Base-by-base conservation (phyloP, 2,888 invertebrate species). In the Micoletzkya japonica region DNA sequence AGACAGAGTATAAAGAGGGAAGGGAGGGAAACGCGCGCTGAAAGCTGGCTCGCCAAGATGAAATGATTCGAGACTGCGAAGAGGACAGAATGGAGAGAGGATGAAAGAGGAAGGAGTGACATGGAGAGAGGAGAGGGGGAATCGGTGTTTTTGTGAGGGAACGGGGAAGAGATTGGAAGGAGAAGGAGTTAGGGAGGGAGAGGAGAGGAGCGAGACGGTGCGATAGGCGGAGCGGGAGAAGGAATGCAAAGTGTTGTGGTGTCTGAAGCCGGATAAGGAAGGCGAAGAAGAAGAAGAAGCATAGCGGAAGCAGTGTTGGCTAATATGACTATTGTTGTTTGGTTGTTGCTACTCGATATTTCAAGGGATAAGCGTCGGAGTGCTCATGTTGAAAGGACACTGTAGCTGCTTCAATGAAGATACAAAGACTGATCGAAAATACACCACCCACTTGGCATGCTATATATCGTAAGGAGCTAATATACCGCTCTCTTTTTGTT, bases 31-130 rank as follows among this genome's bases (percentile, higher is more conserved):
- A 28, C 28, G 28, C 28, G 28, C 14, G 56, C 30, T 56, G 17
- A 20, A 30, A 20, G 28, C n/a, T 32, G 17, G 24, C 20, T 50
- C 50, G 50, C 50, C 20, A 17, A 3, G n/a, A n/a, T n/a, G n/a
- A n/a, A n/a, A n/a, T n/a, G n/a, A n/a, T n/a, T n/a, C n/a, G n/a
- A n/a, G n/a, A n/a, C n/a, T n/a, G n/a, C n/a, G 59, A 39, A 59
- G 59, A 59, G 37, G 59, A 39, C 59, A 39, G 59, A 59, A 59
- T 59, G 39, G 59, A 59, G 44, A 20, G 36, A 14, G 7, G 36
- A n/a, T n/a, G 36, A 58, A 24, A 36, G 4, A 24, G 36, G 37
- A n/a, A 52, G 52, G 34, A 30, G 17, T 20, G 28, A 10, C 26
- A 28, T 10, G 36, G 34, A 10, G 52, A 64, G 64, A 50, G 10